Evolutionary conservation across 2,113 vertebrate genomes (phyloP).

Genomic region (Haemorhous mexicanus): DNA sequence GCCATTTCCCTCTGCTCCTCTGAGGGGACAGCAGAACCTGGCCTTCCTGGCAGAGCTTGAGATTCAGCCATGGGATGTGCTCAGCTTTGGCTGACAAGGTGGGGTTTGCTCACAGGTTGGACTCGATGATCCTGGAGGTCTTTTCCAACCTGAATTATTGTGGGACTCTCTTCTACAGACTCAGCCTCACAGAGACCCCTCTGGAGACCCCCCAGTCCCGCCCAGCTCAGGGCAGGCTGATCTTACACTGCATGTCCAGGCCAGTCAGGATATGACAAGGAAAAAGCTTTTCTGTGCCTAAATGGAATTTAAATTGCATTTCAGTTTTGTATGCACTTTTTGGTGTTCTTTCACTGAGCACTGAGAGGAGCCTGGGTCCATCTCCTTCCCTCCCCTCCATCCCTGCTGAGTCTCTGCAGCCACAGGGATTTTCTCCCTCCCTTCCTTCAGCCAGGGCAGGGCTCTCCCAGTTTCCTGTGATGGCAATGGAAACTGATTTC

Average conservation of each 20-base stretch:
- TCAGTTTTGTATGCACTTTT: neutral
- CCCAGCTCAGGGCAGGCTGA: neutral
- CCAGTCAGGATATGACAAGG: neutral
- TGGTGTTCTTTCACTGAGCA: neutral
- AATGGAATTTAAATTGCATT: neutral
- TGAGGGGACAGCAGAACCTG: neutral
- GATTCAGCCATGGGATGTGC: neutral
- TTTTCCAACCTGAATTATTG: neutral
- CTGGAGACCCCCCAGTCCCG: neutral
- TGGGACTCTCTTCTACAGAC: neutral
- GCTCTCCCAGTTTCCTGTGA: neutral
- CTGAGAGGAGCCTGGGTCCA: neutral
- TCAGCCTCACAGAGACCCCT: neutral
- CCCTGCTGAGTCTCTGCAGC: neutral
- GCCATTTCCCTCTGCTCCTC: neutral
- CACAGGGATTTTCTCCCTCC: neutral
- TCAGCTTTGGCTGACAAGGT: neutral
- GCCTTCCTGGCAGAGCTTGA: neutral
- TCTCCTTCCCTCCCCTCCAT: neutral
- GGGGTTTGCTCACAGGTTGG: neutral
- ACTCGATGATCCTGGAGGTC: neutral
- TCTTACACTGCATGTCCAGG: neutral
- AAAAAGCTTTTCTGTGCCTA: neutral
- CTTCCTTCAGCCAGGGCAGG: neutral
- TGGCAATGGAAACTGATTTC: neutral